These are phyloP conservation scores for Micromesistius poutassou DNA, from an alignment of 2,797 vertebrate genomes.

Conservation along the genomic window DNA sequence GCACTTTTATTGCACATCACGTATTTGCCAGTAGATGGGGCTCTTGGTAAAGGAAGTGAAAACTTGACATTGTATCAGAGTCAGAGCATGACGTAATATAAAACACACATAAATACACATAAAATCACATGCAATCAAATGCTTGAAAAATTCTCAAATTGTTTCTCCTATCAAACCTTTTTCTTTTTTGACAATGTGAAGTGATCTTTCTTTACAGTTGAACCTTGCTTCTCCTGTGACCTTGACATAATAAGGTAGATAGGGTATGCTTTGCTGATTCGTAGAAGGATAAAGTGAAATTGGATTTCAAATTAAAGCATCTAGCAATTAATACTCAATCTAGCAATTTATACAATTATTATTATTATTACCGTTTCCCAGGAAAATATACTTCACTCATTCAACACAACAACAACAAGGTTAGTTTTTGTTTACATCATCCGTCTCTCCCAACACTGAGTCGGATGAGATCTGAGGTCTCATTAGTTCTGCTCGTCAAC, in stretches of 20 bases:
- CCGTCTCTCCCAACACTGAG: neutral
- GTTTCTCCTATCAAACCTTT: neutral
- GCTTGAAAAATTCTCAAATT: neutral
- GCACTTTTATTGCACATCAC: conserved; percentile 20
- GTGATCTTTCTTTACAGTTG: neutral
- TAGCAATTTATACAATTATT: too few species aligned
- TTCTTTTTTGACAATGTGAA: neutral
- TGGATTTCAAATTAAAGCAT: neutral
- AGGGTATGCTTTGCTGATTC: neutral
- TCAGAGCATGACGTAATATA: neutral
- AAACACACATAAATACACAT: neutral
- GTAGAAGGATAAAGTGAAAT: neutral
- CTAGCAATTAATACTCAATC: too few species aligned
- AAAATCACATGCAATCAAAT: neutral
- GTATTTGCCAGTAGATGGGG: conserved; percentile 55
- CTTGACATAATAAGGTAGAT: neutral
- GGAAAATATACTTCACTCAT: neutral
- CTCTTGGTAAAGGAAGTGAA: conserved; percentile 10
- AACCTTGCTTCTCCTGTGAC: neutral
- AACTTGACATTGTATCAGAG: neutral
- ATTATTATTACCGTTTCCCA: neutral
- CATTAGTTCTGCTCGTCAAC: conserved; percentile 61
- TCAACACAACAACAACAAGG: neutral
- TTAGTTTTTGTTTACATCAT: neutral
- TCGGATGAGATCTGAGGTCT: conserved; percentile 34